A percentile compares a stretch with the other conserved stretches of the same genome.
These are phyloP conservation scores for Rhinophrynus dorsalis DNA, from an alignment of 2,797 vertebrate species.

Conservation along the genomic window DNA sequence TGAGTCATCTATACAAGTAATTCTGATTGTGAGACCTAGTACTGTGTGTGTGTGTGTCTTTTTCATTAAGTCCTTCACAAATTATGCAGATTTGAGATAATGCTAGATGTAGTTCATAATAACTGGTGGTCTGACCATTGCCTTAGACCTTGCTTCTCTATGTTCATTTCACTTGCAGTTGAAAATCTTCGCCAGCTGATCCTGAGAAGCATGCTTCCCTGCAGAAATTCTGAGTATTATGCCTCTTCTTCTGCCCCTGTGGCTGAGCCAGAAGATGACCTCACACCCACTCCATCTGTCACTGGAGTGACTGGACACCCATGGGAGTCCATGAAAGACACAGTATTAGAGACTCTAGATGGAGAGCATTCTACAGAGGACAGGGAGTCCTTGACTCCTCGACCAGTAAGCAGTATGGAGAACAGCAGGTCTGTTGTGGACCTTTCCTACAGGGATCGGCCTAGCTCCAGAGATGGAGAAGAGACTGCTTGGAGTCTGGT, in stretches of 20 bases:
- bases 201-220: constrained; percentile 54
- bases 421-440: not conserved
- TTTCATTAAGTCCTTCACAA: no score
- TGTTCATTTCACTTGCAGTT: constrained; percentile 52
- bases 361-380: not conserved
- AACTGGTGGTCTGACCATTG: no score
- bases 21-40: no score
- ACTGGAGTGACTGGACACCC: constrained; percentile 35
- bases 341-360: constrained; percentile 33
- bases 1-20: constrained; percentile 50
- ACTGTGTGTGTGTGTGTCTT: no score
- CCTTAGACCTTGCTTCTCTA: no score
- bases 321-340: constrained; percentile 48
- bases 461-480: constrained; percentile 9
- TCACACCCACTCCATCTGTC: constrained; percentile 64
- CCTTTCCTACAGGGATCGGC: constrained; percentile 42
- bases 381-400: not conserved
- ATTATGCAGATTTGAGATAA: no score
- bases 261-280: constrained; percentile 58
- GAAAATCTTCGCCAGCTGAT: constrained; percentile 65
- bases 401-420: not conserved
- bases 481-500: constrained; percentile 9
- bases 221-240: constrained; percentile 30
- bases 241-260: not conserved
- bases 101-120: no score